Evolutionary conservation across 2,888 invertebrate genomes (phyloP).

Genomic region (Polymixis flavicincta): DNA sequence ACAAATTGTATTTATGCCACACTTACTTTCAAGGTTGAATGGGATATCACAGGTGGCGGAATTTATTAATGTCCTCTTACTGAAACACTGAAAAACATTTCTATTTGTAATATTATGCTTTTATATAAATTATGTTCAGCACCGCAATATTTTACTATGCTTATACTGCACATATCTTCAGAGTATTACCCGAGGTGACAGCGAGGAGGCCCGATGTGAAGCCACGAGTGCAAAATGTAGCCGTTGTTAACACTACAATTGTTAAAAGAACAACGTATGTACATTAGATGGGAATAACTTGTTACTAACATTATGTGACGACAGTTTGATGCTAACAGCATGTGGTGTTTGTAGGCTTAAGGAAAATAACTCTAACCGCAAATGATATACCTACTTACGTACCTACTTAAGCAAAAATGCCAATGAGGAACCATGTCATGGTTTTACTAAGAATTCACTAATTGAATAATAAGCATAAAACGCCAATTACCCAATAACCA

Average conservation of each 20-base stretch:
- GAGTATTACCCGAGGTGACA: constrained; percentile 80
- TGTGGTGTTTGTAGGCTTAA: constrained; percentile 57
- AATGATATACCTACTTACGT: neutral
- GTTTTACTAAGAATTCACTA: constrained; percentile 24
- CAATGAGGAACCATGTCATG: neutral
- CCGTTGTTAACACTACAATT: constrained; percentile 76
- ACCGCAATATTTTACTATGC: constrained; percentile 63
- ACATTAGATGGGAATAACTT: constrained; percentile 70
- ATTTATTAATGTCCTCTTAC: constrained; percentile 35
- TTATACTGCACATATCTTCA: constrained; percentile 80
- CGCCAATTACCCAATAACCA: neutral
- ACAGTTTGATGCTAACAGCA: constrained; percentile 64
- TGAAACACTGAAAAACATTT: constrained; percentile 31
- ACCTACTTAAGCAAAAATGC: constrained; percentile 9
- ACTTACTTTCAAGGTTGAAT: constrained; percentile 46
- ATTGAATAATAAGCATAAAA: constrained; percentile 16
- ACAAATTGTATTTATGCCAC: constrained; percentile 28
- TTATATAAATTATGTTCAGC: constrained; percentile 39
- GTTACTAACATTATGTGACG: constrained; percentile 65
- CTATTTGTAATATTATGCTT: constrained; percentile 39
- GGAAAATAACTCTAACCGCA: constrained; percentile 33
- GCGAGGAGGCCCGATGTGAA: constrained; percentile 78
- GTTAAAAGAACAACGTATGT: constrained; percentile 83
- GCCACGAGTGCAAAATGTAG: constrained; percentile 74
- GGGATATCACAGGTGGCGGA: constrained; percentile 55